Evolutionary conservation across 2,888 invertebrate species (phyloP), one percentile per base, ranked within the genome.

Genomic region (Rotaria macrura): DNA sequence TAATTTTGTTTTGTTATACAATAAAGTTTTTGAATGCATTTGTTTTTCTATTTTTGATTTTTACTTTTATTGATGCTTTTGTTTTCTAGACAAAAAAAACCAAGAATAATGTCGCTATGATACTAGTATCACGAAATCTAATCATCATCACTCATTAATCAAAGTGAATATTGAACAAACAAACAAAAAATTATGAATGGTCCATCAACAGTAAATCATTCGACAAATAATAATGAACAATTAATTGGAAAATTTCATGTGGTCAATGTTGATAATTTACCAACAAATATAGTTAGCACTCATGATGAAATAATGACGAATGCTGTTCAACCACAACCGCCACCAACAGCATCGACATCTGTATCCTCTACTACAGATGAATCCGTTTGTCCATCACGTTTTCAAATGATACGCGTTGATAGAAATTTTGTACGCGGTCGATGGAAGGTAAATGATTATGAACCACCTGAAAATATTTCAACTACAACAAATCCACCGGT

Each of bases 371-470:
- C 57, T 7, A 65, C 29, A 17, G 65, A 65, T 65, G 65, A 65
- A 29, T 65, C 65, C 17, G 34, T 14, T 34, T 65, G 34, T 20
- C 34, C 43, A 43, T 40, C 43, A 79, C 79, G 79, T 43, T 79
- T 79, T 79, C 79, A 43, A 43, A 79, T 79, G 79, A 79, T 79
- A 20, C 79, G 79, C 25, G 79, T 79, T n/a, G 79, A 79, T 79
- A 79, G 79, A 43, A 79, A 43, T 79, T 79, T 79, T 43, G 79
- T 43, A 25, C 79, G 79, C 10, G 79, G 79, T 12, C 79, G 79
- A 43, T 79, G 79, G 79, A 79, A 79, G n/a, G 43, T 79, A 25
- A 79, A 79, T 79, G 79, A 79, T 43, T 79, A 79, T 79, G 79
- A 79, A n/a, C 79, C 79, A 43, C 79, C 79, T 43, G 79, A 40